Evolutionary conservation across 2,113 vertebrate genomes (phyloP).

Genomic region (Paracanthobrama guichenoti): DNA sequence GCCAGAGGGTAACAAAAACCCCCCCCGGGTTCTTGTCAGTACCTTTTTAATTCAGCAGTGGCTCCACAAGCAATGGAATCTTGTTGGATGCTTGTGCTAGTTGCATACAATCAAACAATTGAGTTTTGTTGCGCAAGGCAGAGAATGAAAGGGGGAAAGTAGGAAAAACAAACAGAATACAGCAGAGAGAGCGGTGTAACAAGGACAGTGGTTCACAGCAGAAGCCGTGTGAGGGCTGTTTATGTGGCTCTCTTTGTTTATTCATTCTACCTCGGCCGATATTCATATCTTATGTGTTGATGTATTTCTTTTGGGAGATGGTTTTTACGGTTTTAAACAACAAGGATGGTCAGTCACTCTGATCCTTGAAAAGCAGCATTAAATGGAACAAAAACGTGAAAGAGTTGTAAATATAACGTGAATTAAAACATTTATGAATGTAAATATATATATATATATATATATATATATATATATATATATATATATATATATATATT

Average conservation of each 20-base stretch:
- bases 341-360: not conserved
- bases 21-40: not conserved
- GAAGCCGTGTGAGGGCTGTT: slow-evolving; percentile 62
- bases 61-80: slow-evolving; percentile 15
- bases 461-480: too few species aligned
- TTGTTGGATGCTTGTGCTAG: slow-evolving; percentile 58
- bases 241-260: slow-evolving; percentile 56
- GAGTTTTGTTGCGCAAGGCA: slow-evolving; percentile 54
- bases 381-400: too few species aligned
- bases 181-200: slow-evolving; percentile 51
- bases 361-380: not conserved
- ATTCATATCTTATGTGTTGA: slow-evolving; percentile 36
- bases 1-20: slow-evolving; percentile 12
- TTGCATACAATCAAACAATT: slow-evolving; percentile 58
- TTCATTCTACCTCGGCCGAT: slow-evolving; percentile 42
- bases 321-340: not conserved
- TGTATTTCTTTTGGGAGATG: slow-evolving; percentile 33
- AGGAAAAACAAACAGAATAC: not conserved
- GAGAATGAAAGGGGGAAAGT: not conserved
- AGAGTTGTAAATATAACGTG: too few species aligned
- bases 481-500: too few species aligned
- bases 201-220: slow-evolving; percentile 61
- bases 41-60: slow-evolving; percentile 15
- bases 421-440: too few species aligned
- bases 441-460: too few species aligned